Percentiles rank a stretch among this genome's conserved stretches.
Evolutionary conservation across 2,888 invertebrate genomes (phyloP).

Genomic region (Phlogophora meticulosa): DNA sequence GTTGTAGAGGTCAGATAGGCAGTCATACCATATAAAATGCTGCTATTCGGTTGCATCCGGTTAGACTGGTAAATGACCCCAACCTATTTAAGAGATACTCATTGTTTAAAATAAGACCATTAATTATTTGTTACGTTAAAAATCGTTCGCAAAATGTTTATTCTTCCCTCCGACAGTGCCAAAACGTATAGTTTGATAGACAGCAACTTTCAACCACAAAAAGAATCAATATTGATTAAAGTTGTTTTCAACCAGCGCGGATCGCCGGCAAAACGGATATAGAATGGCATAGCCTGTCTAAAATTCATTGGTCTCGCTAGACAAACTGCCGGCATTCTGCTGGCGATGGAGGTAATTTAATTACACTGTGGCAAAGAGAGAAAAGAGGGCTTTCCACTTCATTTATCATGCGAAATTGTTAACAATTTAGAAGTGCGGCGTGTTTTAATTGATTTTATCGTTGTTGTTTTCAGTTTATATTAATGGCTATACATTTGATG

Average conservation of each 20-base stretch:
- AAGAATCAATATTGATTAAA: constrained; percentile 29
- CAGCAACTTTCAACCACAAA: constrained; percentile 21
- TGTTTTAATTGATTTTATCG: not conserved
- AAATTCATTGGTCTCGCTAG: constrained; percentile 36
- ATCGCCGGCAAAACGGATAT: constrained; percentile 1
- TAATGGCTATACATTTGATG: too few relatives aligned
- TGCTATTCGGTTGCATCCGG: too few relatives aligned
- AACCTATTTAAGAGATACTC: too few relatives aligned
- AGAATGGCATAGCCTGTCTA: constrained; percentile 15
- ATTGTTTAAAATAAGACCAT: too few relatives aligned
- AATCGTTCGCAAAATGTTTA: not conserved
- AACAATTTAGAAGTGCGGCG: not conserved
- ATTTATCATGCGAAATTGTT: not conserved
- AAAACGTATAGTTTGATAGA: constrained; percentile 8
- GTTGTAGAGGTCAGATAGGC: too few relatives aligned
- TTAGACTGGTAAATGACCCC: too few relatives aligned
- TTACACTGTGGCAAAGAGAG: constrained; percentile 19
- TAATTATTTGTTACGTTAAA: too few relatives aligned
- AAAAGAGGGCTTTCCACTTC: not conserved
- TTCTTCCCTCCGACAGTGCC: not conserved
- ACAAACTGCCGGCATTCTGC: constrained; percentile 21
- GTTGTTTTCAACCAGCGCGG: constrained; percentile 6
- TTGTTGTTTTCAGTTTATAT: not conserved
- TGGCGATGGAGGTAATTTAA: constrained; percentile 20
- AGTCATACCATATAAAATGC: too few relatives aligned